A percentile compares a stretch with the other conserved stretches of the same genome.
phyloP scores from a whole-genome alignment of 2,113 vertebrate species.

The Hippocampus mohnikei region DNA sequence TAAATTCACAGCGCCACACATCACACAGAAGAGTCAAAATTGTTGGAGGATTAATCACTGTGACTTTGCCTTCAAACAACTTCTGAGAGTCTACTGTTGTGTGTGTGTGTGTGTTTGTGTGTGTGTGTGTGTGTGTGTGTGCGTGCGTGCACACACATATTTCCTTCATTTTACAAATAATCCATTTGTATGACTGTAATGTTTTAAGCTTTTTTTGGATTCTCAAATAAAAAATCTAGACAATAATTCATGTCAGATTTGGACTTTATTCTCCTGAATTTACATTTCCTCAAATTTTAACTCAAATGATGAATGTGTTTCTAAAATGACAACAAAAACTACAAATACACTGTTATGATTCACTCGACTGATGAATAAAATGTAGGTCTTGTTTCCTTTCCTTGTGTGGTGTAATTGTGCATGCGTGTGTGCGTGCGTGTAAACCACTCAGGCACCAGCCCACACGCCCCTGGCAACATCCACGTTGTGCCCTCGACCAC shows the following conservation, averaged over 20 bases:
- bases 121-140: too few species aligned
- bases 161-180: too few species aligned
- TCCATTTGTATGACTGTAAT: too few species aligned
- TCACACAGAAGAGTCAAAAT: background rate
- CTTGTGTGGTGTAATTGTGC: background rate
- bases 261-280: too few species aligned
- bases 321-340: background rate
- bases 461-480: conserved; percentile 90
- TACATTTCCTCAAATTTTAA: too few species aligned
- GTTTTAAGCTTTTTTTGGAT: too few species aligned
- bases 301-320: too few species aligned
- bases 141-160: too few species aligned
- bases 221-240: too few species aligned
- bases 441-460: conserved; percentile 87
- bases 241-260: too few species aligned
- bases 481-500: conserved; percentile 88
- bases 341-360: background rate
- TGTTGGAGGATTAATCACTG: background rate
- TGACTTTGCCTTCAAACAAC: conserved; percentile 2
- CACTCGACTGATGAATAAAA: conserved; percentile 12
- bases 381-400: conserved; percentile 30
- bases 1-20: background rate
- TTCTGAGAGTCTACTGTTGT: background rate
- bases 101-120: too few species aligned
- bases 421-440: background rate